Base-by-base conservation (phyloP, 2,113 vertebrate species). In the Petromus typicus region DNA sequence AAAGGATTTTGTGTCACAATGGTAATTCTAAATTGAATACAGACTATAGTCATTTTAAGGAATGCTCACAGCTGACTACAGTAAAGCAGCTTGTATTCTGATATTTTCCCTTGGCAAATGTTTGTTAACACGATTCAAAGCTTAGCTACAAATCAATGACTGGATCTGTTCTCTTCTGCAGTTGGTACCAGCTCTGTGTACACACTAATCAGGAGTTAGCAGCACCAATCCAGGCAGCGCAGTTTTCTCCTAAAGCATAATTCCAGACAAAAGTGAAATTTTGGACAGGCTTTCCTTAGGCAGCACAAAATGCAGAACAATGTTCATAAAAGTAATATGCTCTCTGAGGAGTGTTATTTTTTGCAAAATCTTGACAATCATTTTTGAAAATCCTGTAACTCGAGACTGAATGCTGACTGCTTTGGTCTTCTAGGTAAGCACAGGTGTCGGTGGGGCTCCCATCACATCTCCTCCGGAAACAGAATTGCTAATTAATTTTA, bases 291-390 rank as follows among this genome's bases (percentile, higher is more conserved):
- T 94, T 90, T 96, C 93, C 71, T 64, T 69, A 96, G 23, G 20
- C 54, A 90, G 32, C 5, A 61, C 23, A 95, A 96, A 94, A 91
- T 86, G 91, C 25, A 90, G 3, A 89, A 83, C 87, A 95, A 73
- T 78, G 17, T 37, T 95, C 54, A 57, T 82, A 94, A 93, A 27
- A 37, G 16, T 89, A 84, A 67, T 67, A 82, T 78, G 17, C 5
- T 89, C 18, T 91, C 67, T 79, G 32, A 79, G 66, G 79, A 80
- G n/a, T 86, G 17, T 37, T 95, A 73, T 76, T 94, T n/a, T 95
- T 95, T 96, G 4, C 30, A 93, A 86, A 92, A 61, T 66, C 82
- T 40, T 92, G 17, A 67, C 16, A 86, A 82, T 7, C 0, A 25
- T 79, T 64, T 79, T 67, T 80, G 40, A 64, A 51, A 63, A 71